phyloP scores from a whole-genome alignment of 2,113 vertebrate genomes.

The Urocitellus parryii region DNA sequence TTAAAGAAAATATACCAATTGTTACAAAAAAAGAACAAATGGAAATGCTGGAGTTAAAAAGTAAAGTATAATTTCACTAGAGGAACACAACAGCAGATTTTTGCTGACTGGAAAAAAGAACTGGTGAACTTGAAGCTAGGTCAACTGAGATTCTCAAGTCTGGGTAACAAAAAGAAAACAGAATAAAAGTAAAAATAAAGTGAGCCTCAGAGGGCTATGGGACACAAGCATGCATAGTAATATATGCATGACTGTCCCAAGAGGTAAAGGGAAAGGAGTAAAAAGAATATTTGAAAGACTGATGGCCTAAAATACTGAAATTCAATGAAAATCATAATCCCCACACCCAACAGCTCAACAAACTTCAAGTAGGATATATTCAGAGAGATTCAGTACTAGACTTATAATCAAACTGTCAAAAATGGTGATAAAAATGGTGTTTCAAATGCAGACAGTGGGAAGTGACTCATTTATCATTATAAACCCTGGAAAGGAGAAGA shows the following conservation, averaged over 20 bases:
- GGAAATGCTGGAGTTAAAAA: background rate
- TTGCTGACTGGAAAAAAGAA: background rate
- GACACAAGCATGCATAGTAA: background rate
- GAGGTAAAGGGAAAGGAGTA: background rate
- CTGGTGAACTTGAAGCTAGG: background rate
- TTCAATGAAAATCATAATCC: background rate
- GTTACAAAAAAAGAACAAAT: background rate
- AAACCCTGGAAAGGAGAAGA: background rate
- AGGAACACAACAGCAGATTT: background rate
- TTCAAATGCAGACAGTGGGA: background rate
- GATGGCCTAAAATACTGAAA: background rate
- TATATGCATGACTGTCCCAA: background rate
- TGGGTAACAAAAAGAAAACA: background rate
- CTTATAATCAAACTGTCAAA: background rate
- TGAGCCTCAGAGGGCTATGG: background rate
- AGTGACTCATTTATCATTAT: constrained; percentile 8
- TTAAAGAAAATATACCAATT: background rate
- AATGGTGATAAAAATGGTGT: background rate
- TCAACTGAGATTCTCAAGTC: background rate
- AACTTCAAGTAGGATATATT: background rate
- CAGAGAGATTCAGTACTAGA: background rate
- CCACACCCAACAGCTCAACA: background rate
- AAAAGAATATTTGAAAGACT: background rate
- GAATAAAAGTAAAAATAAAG: background rate
- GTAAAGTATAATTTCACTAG: background rate